Percentiles rank a stretch among this genome's conserved stretches.
Evolutionary conservation across 2,113 vertebrate species (phyloP).

Genomic region (Triplophysa siluroides): DNA sequence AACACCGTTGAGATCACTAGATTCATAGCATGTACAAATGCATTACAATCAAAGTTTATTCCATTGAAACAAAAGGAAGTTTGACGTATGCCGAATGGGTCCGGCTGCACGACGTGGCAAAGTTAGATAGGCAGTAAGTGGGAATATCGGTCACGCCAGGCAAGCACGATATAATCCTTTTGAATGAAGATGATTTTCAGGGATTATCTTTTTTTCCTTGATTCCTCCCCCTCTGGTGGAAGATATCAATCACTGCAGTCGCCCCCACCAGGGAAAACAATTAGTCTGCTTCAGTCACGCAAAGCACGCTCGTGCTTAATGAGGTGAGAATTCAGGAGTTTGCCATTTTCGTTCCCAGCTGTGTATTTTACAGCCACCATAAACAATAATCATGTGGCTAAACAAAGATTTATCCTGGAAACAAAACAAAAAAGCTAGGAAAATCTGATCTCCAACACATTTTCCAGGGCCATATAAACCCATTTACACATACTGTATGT

Average conservation of each 20-base stretch:
- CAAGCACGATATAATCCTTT: conserved; percentile 47
- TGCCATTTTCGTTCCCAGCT: conserved; percentile 62
- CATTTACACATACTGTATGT: not conserved
- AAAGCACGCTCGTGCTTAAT: conserved; percentile 35
- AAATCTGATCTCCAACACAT: conserved; percentile 32
- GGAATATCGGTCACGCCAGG: conserved; percentile 37
- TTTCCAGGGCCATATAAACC: conserved; percentile 52
- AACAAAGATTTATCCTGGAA: conserved; percentile 51
- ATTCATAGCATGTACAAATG: not conserved
- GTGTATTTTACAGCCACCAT: conserved; percentile 61
- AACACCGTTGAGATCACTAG: not conserved
- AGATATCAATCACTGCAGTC: conserved; percentile 52
- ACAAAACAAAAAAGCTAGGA: not conserved
- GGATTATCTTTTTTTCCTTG: conserved; percentile 21
- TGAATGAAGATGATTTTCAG: conserved; percentile 24
- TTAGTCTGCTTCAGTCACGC: conserved; percentile 61
- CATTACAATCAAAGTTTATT: conserved; percentile 34
- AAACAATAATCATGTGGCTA: conserved; percentile 63
- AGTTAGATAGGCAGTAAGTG: conserved; percentile 26
- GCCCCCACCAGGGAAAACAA: conserved; percentile 55
- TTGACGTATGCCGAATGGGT: conserved; percentile 38
- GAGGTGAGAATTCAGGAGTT: conserved; percentile 63
- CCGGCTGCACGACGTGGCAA: conserved; percentile 33
- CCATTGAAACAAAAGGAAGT: conserved; percentile 1
- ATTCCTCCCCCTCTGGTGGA: conserved; percentile 42